Evolutionary conservation across 2,888 invertebrate genomes (phyloP), one percentile per base, ranked within the genome.

Genomic region (Drosophila formosana): DNA sequence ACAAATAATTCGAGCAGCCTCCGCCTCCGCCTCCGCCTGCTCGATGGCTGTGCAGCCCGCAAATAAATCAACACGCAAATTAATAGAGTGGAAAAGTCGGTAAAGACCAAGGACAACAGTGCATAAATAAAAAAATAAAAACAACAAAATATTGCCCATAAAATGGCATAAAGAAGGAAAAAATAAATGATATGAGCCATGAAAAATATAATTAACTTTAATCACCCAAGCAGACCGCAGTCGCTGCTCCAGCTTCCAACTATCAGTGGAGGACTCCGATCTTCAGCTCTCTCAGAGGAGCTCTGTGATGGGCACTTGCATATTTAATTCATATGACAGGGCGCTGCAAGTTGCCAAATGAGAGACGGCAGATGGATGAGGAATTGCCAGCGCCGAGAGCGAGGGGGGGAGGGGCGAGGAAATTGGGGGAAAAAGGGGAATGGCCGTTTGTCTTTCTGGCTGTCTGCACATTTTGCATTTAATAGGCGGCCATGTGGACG

Each of bases 161-260:
- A 68, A 75, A 52, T 9, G 61, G 50, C 51, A 62, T 51, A 74
- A 69, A 43, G 41, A 25, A 4, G 23, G 4, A n/a, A 32, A 49
- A 13, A 23, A 11, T 3, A 78, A 71, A 64, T 80, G 83, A 86
- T 82, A 69, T 53, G 69, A 69, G 87, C 89, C 89, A 89, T 87
- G 80, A 75, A 77, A 89, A 89, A 84, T 86, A 80, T 89, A 86
- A 86, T 86, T 86, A 86, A 86, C 89, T 89, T 86, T 89, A 87
- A 89, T 85, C 89, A 84, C 85, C 85, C 80, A 67, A 67, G 51
- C 75, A 56, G 82, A 46, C 72, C 72, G 57, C 79, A 80, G 63
- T 32, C 13, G 25, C 56, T n/a, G 51, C 11, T 41, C 49, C 53
- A 34, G 18, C 11, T 37, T 30, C 28, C 64, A n/a, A 25, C 28